Conservation (phyloP, 2,888 invertebrate genomes). For the Lamellibrachia columna region DNA sequence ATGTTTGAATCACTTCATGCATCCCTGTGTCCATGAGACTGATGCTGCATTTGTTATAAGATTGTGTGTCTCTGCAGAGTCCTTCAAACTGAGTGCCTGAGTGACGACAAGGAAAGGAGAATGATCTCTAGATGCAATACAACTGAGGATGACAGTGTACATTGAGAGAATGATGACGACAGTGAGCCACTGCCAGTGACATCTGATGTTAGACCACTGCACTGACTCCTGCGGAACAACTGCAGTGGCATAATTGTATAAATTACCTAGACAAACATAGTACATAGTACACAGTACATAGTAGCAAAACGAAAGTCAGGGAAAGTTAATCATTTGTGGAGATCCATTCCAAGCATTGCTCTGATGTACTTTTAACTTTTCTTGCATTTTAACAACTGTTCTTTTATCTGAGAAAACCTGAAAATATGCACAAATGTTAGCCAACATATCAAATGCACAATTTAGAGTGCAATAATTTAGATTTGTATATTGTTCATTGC, state of each 20-base stretch:
- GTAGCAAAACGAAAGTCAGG: no score
- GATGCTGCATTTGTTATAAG: background rate
- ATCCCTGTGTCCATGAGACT: background rate
- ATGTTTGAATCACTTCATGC: no score
- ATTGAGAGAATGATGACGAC: background rate
- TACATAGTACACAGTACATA: no score
- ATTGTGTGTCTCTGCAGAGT: background rate
- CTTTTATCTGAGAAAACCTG: background rate
- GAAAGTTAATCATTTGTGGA: no score
- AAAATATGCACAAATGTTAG: background rate
- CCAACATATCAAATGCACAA: background rate
- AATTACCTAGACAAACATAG: background rate
- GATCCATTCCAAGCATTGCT: background rate
- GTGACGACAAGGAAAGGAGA: background rate
- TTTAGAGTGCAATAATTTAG: background rate
- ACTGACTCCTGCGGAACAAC: background rate
- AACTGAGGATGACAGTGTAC: background rate
- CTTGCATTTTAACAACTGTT: background rate
- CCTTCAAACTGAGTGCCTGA: background rate
- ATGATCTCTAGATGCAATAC: background rate
- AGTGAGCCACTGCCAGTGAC: background rate
- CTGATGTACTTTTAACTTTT: background rate
- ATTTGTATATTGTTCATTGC: background rate
- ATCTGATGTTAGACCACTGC: background rate
- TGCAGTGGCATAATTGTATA: background rate